Evolutionary conservation across 2,797 vertebrate species (phyloP).

Genomic region (Acipenser ruthenus): DNA sequence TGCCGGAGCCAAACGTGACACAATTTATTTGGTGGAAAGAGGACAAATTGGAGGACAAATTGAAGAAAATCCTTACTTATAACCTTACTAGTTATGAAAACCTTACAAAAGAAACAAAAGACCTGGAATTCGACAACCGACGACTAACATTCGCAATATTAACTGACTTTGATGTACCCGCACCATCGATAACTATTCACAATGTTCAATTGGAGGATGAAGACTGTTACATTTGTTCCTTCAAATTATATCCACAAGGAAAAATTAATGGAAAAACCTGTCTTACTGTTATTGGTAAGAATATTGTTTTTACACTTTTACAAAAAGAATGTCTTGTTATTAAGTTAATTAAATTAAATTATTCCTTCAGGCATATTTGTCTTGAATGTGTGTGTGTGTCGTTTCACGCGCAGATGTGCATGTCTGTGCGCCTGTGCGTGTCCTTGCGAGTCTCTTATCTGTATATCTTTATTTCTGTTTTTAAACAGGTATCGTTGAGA

Average conservation of each 20-base stretch:
- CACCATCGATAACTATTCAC: conserved; percentile 37
- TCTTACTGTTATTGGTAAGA: conserved; percentile 47
- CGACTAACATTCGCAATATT: conserved; percentile 36
- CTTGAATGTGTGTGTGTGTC: not conserved
- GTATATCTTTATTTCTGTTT: not conserved
- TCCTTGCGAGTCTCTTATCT: no score
- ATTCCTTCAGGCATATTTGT: not conserved
- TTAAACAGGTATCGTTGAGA: conserved; percentile 43
- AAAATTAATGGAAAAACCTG: conserved; percentile 37
- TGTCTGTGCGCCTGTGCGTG: no score
- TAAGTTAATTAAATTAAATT: no score
- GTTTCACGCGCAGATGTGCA: no score
- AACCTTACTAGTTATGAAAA: conserved; percentile 17
- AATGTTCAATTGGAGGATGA: conserved; percentile 46
- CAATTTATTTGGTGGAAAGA: no score
- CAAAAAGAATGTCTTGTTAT: no score
- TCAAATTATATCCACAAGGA: conserved; percentile 45
- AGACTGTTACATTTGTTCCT: conserved; percentile 50
- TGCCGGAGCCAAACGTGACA: no score
- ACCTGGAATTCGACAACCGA: conserved; percentile 20
- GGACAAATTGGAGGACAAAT: not conserved
- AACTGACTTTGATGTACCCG: conserved; percentile 8
- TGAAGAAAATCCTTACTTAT: conserved; percentile 44
- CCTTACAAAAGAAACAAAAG: conserved; percentile 24
- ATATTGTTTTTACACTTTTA: no score